Percentiles rank a stretch among this genome's conserved stretches.
phyloP scores from a whole-genome alignment of 2,113 vertebrate species.

The Xyrauchen texanus region DNA sequence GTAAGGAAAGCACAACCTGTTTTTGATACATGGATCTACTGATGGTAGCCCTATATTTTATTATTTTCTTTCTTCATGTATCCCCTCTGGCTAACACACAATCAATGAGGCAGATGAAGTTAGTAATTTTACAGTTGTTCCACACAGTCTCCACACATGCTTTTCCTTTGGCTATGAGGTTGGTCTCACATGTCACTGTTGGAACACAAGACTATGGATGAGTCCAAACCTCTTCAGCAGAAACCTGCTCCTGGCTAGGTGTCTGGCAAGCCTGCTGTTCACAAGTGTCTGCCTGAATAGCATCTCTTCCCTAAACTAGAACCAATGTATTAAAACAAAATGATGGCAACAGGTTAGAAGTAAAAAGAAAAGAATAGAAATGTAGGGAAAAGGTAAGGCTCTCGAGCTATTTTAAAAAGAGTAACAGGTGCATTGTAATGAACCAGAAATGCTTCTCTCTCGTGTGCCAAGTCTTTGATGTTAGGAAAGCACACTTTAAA shows the following conservation, averaged over 20 bases:
- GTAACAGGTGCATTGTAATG: slow-evolving; percentile 18
- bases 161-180: slow-evolving; percentile 9
- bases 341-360: no score
- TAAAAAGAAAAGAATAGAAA: no score
- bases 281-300: slow-evolving; percentile 6
- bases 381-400: no score
- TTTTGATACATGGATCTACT: background rate
- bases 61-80: background rate
- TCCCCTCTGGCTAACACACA: slow-evolving; percentile 8
- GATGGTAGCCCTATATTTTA: background rate
- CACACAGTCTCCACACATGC: slow-evolving; percentile 36
- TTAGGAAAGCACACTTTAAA: background rate
- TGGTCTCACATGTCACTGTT: slow-evolving; percentile 47
- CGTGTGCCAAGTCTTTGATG: slow-evolving; percentile 19
- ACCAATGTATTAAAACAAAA: no score
- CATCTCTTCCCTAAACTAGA: no score
- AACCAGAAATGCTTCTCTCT: slow-evolving; percentile 8
- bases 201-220: slow-evolving; percentile 13
- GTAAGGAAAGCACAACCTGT: background rate
- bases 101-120: slow-evolving; percentile 18
- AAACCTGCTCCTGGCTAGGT: slow-evolving; percentile 39
- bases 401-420: background rate
- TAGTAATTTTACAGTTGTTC: slow-evolving; percentile 36
- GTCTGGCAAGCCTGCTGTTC: slow-evolving; percentile 21
- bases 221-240: slow-evolving; percentile 45